Conservation (phyloP, 2,113 vertebrate genomes). For the Chionodraco myersi region DNA sequence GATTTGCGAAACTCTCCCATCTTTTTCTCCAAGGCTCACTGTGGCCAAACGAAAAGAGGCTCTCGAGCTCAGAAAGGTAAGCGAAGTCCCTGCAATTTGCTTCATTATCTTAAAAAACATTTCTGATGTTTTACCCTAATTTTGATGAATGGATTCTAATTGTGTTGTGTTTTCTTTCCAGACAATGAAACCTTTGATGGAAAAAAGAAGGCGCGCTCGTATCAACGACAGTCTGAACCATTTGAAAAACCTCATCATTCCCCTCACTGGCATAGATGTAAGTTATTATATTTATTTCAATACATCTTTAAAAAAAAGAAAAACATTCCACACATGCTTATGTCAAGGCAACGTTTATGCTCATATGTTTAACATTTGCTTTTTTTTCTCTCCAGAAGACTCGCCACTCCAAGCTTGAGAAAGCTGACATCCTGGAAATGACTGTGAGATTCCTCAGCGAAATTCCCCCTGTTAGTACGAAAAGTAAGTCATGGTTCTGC, state of each 20-base stretch:
- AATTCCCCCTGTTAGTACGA: slow-evolving; percentile 71
- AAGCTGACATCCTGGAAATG: slow-evolving; percentile 94
- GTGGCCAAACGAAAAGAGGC: slow-evolving; percentile 83
- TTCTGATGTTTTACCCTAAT: neutral
- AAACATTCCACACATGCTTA: neutral
- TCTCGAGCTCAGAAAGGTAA: slow-evolving; percentile 85
- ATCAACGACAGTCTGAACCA: slow-evolving; percentile 90
- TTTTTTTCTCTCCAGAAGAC: slow-evolving; percentile 77
- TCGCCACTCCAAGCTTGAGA: slow-evolving; percentile 89
- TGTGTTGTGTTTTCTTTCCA: slow-evolving; percentile 59
- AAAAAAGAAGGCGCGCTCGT: slow-evolving; percentile 87
- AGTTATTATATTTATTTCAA: slow-evolving; percentile 57
- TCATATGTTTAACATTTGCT: slow-evolving; percentile 18
- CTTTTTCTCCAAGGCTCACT: slow-evolving; percentile 66
- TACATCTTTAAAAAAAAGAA: neutral
- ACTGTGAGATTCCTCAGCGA: slow-evolving; percentile 90
- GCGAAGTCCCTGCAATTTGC: neutral
- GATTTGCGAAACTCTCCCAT: slow-evolving; percentile 31
- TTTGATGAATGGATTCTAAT: slow-evolving; percentile 15
- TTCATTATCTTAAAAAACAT: neutral
- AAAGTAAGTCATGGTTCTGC: slow-evolving; percentile 76
- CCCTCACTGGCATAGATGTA: slow-evolving; percentile 89
- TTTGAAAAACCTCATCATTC: slow-evolving; percentile 88
- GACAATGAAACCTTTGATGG: slow-evolving; percentile 90
- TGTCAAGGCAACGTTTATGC: rapidly evolving